Evolutionary conservation across 2,113 vertebrate species (phyloP).

Genomic region (Cyphotilapia sp.): DNA sequence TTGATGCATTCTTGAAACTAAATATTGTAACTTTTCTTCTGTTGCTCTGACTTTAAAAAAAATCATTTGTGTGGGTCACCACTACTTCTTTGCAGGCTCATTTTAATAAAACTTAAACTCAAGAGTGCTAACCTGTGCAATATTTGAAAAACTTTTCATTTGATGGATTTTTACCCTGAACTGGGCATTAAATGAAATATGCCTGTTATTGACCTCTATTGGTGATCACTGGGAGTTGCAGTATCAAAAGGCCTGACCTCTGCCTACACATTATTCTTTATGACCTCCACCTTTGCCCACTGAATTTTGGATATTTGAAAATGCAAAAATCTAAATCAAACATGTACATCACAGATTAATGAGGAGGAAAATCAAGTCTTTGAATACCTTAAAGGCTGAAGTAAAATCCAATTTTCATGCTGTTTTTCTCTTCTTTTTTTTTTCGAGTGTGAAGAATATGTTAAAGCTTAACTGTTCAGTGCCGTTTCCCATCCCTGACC

Average conservation of each 20-base stretch:
- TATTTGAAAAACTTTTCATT: background rate
- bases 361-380: background rate
- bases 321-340: background rate
- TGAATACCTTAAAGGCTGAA: background rate
- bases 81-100: background rate
- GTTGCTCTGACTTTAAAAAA: background rate
- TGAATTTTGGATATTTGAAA: background rate
- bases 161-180: background rate
- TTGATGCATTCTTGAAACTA: background rate
- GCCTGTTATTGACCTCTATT: background rate
- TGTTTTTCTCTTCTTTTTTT: background rate
- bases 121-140: background rate
- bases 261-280: background rate
- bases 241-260: background rate
- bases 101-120: background rate
- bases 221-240: background rate
- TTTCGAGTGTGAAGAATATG: rapidly evolving
- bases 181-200: background rate
- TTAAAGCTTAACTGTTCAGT: background rate
- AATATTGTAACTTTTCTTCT: background rate
- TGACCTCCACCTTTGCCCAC: background rate
- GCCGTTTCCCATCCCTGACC: background rate
- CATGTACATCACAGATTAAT: background rate
- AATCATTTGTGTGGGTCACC: background rate
- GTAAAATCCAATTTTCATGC: background rate